Evolutionary conservation across 2,797 vertebrate genomes (phyloP).

Genomic region (Ctenochaetus hawaiiensis): DNA sequence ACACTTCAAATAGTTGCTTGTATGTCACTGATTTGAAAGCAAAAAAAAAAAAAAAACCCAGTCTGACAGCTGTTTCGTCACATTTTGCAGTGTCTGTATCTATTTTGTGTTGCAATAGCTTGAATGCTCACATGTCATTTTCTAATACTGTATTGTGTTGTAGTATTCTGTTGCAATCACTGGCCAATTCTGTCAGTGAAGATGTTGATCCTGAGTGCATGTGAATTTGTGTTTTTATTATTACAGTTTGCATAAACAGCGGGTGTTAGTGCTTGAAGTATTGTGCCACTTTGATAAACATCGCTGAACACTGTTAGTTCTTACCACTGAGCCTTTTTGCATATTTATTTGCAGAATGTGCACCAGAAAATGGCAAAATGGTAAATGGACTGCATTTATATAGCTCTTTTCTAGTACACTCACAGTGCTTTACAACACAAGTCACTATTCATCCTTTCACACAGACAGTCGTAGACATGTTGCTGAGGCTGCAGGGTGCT

Average conservation of each 20-base stretch:
- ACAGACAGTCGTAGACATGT: too few species aligned
- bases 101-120: constrained; percentile 16
- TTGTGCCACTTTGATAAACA: not conserved
- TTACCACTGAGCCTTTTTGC: not conserved
- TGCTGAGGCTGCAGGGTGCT: too few species aligned
- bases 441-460: too few species aligned
- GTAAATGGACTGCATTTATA: too few species aligned
- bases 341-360: constrained; percentile 15
- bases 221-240: constrained; percentile 13
- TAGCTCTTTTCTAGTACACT: too few species aligned
- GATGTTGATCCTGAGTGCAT: constrained; percentile 6
- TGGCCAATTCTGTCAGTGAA: constrained; percentile 5
- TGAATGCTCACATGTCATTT: constrained; percentile 1
- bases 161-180: not conserved
- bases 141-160: not conserved
- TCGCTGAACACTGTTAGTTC: not conserved
- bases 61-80: constrained; percentile 33
- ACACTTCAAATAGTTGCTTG: not conserved
- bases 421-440: too few species aligned
- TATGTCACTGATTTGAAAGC: not conserved
- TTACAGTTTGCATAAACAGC: not conserved
- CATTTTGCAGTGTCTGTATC: constrained; percentile 17
- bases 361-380: too few species aligned
- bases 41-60: not conserved
- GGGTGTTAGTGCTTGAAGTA: not conserved